Evolutionary conservation across 2,113 vertebrate genomes (phyloP).

Genomic region (Rhinolophus sinicus): DNA sequence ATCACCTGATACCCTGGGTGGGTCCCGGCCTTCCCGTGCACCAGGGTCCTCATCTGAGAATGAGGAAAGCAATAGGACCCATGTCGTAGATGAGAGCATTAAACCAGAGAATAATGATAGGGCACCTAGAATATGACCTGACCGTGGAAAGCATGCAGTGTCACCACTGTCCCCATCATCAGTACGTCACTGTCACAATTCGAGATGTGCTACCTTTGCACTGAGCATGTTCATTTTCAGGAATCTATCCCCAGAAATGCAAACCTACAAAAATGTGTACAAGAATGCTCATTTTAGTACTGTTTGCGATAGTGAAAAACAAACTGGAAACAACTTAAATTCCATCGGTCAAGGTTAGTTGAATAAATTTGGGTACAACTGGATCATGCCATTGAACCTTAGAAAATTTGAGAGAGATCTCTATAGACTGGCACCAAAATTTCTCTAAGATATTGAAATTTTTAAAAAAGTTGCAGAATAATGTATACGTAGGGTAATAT

Average conservation of each 20-base stretch:
- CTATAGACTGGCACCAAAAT: accelerated
- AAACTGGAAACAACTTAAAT: not conserved
- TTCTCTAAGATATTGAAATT: not conserved
- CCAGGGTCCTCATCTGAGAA: not conserved
- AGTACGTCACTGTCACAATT: accelerated
- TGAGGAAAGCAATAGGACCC: not conserved
- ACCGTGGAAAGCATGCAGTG: accelerated
- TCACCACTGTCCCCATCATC: not conserved
- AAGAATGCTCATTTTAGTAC: not conserved
- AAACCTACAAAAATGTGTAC: not conserved
- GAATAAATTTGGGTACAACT: too few relatives aligned
- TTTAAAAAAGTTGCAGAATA: not conserved
- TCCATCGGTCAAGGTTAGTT: not conserved
- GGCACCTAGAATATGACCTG: accelerated
- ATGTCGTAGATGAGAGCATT: accelerated
- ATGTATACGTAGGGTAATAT: not conserved
- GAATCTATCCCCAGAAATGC: not conserved
- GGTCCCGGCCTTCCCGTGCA: not conserved
- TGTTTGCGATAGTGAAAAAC: not conserved
- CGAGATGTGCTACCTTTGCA: accelerated
- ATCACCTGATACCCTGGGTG: not conserved
- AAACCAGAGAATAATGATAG: accelerated
- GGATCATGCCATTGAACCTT: not conserved
- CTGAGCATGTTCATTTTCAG: accelerated
- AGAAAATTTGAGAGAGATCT: not conserved